These are phyloP conservation scores for Drosophila colorata DNA, from an alignment of 2,888 invertebrate species.

Conservation along the genomic window DNA sequence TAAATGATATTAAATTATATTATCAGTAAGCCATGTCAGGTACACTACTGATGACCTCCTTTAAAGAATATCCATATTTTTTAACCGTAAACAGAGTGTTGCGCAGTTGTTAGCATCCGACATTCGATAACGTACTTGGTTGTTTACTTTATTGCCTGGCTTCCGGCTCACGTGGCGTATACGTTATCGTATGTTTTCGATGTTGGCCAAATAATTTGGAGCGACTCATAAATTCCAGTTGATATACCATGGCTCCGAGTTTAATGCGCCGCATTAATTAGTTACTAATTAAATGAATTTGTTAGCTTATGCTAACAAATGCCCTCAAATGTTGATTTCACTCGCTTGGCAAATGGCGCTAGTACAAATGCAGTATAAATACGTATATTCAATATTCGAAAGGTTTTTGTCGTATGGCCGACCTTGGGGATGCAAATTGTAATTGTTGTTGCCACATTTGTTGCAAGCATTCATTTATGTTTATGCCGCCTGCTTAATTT, in stretches of 20 bases:
- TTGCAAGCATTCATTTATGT: slow-evolving; percentile 49
- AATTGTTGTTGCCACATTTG: slow-evolving; percentile 44
- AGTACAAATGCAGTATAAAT: slow-evolving; percentile 11
- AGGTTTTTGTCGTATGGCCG: neutral
- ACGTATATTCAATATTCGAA: slow-evolving; percentile 6
- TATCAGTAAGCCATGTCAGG: no score
- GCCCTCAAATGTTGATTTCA: slow-evolving; percentile 47
- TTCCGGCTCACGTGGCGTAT: slow-evolving; percentile 37
- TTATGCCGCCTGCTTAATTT: slow-evolving; percentile 28
- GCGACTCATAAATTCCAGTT: slow-evolving; percentile 41
- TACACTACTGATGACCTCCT: no score
- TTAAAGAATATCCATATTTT: neutral
- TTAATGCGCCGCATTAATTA: slow-evolving; percentile 45
- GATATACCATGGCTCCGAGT: slow-evolving; percentile 11
- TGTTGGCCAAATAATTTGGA: slow-evolving; percentile 1
- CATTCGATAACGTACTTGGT: neutral
- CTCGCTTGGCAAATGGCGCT: slow-evolving; percentile 2
- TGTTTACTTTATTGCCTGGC: slow-evolving; percentile 1
- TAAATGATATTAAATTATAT: no score
- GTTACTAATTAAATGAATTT: slow-evolving; percentile 31
- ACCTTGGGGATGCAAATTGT: slow-evolving; percentile 48
- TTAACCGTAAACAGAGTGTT: neutral
- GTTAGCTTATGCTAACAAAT: slow-evolving; percentile 45
- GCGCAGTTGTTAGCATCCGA: neutral
- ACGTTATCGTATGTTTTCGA: slow-evolving; percentile 31